Percentiles rank a stretch among this genome's conserved stretches.
Evolutionary conservation across 2,888 invertebrate species (phyloP).

Genomic region (Drosophila macrospina): DNA sequence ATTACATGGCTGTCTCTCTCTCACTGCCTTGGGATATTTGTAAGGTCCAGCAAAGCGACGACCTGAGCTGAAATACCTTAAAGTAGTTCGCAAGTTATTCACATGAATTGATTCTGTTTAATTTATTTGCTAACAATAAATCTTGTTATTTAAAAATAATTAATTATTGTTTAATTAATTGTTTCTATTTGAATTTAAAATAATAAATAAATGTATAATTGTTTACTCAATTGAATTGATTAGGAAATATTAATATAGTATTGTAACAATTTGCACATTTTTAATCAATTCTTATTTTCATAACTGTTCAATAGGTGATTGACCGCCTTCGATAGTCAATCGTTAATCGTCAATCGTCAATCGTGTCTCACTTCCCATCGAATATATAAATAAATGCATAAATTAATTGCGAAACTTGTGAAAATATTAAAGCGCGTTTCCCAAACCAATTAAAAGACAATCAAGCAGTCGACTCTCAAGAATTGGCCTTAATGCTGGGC

Average conservation of each 20-base stretch:
- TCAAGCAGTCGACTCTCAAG: slow-evolving; percentile 49
- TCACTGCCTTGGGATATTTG: background rate
- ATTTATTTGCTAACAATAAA: too few species aligned
- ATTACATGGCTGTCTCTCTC: background rate
- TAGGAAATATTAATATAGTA: background rate
- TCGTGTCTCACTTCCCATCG: slow-evolving; percentile 51
- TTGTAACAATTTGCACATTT: background rate
- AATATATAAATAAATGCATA: slow-evolving; percentile 47
- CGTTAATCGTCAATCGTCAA: background rate
- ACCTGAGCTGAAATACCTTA: background rate
- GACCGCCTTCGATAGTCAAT: slow-evolving; percentile 40
- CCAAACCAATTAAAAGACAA: slow-evolving; percentile 74
- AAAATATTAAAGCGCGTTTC: slow-evolving; percentile 75
- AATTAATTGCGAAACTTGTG: slow-evolving; percentile 53
- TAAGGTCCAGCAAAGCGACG: background rate
- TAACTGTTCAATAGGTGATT: slow-evolving; percentile 41
- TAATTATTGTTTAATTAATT: too few species aligned
- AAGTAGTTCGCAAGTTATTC: background rate
- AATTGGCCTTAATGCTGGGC: slow-evolving; percentile 27
- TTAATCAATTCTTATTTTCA: background rate
- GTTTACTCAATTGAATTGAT: too few species aligned
- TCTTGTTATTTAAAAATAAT: too few species aligned
- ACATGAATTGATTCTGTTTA: background rate
- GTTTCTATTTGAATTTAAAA: too few species aligned
- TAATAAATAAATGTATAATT: too few species aligned